A percentile compares a stretch with the other conserved stretches of the same genome.
These are phyloP conservation scores for Zaprionus bogoriensis DNA, from an alignment of 2,888 invertebrate genomes.

Conservation along the genomic window DNA sequence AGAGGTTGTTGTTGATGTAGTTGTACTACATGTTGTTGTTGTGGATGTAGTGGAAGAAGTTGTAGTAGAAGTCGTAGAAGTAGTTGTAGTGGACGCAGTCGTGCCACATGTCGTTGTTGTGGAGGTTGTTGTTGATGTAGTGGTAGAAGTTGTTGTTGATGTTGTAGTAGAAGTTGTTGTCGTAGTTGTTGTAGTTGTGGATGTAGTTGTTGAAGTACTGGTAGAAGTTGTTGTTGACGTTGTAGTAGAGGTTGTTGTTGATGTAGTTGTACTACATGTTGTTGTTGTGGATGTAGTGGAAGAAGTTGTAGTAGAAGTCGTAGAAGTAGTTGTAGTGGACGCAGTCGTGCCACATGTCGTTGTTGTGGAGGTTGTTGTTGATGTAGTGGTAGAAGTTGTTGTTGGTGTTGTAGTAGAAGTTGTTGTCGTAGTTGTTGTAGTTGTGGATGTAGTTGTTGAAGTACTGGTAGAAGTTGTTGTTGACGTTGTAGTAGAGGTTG, in stretches of 20 bases:
- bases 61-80: conserved; percentile 3
- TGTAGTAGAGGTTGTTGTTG: conserved; percentile 14
- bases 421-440: conserved; percentile 8
- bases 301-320: background rate
- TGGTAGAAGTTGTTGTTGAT: conserved; percentile 4
- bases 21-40: conserved; percentile 10
- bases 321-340: background rate
- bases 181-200: conserved; percentile 16
- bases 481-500: conserved; percentile 7
- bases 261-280: background rate
- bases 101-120: background rate
- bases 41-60: conserved; percentile 14
- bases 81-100: conserved; percentile 10
- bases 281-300: conserved; percentile 7
- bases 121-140: conserved; percentile 11
- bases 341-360: background rate
- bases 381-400: background rate
- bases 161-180: conserved; percentile 19
- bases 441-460: background rate
- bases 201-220: conserved; percentile 12
- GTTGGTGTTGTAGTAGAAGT: conserved; percentile 6
- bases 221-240: conserved; percentile 7
- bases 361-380: conserved; percentile 8
- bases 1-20: conserved; percentile 7
- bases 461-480: conserved; percentile 11